These are phyloP conservation scores for Crocodylus rhombifer DNA, from an alignment of 2,797 vertebrate species.

Conservation along the genomic window DNA sequence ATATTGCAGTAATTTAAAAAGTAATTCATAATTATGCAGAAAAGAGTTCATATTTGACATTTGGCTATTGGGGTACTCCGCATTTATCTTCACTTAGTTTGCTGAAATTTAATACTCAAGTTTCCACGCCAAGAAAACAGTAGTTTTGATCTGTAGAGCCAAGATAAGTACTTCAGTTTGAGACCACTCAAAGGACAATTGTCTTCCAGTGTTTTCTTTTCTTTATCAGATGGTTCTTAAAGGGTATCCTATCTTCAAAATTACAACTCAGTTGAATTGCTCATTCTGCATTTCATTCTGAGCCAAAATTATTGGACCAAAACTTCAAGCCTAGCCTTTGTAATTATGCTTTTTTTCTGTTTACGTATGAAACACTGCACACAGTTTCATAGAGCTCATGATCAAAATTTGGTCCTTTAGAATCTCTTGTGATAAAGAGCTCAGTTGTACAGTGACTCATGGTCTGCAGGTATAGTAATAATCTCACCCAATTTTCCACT, in stretches of 20 bases:
- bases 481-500: slow-evolving; percentile 55
- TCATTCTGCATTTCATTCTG: slow-evolving; percentile 53
- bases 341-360: slow-evolving; percentile 32
- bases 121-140: background rate
- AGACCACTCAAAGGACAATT: background rate
- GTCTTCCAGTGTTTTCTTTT: slow-evolving; percentile 9
- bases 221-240: slow-evolving; percentile 9
- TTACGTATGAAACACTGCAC: slow-evolving; percentile 37
- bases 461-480: slow-evolving; percentile 45
- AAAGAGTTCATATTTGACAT: background rate
- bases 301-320: slow-evolving; percentile 12
- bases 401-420: slow-evolving; percentile 54
- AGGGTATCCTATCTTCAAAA: background rate
- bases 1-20: background rate
- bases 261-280: background rate
- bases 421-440: background rate
- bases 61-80: background rate
- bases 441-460: slow-evolving; percentile 38
- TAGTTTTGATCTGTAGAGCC: background rate
- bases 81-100: background rate
- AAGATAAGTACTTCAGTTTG: background rate
- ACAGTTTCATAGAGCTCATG: slow-evolving; percentile 26
- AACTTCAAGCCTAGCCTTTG: slow-evolving; percentile 39
- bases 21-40: background rate
- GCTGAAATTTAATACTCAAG: background rate